Evolutionary conservation across 2,888 invertebrate genomes (phyloP), one percentile per base, ranked within the genome.

Genomic region (Gnatocerus cornutus): DNA sequence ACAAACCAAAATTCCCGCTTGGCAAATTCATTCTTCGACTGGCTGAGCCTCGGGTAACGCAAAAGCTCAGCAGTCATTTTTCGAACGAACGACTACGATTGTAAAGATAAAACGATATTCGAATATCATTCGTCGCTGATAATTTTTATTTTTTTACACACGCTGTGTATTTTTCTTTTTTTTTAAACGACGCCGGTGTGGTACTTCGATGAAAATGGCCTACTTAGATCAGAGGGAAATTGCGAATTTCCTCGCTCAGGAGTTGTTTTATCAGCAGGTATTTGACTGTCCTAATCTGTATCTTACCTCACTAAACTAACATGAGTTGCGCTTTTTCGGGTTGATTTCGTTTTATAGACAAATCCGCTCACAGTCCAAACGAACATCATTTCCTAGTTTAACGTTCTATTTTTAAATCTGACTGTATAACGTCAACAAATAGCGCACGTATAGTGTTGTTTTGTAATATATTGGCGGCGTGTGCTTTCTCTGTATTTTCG

Each of bases 211-310:
- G 64, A 66, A 59, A 64, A 84, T 84, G 84, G 84, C 83, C 72
- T 84, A 83, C 73, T 91, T 93, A 89, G 93, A 94, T 88, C 92
- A 93, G 84, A 90, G 91, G 87, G 94, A 94, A 89, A 92, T 94
- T 84, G 93, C 93, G 80, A 93, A 91, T 87, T 92, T 93, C 86
- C 89, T 94, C 82, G 93, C 93, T 83, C 93, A 91, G 84, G 94
- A 94, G 89, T 91, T 93, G 88, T 92, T 92, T 87, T 93, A 93
- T 86, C 93, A 94, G 91, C 84, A 85, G 84, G 84, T 84, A 76
- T 68, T 70, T 64, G 43, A 55, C 45, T 68, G 41, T 63, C 33
- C n/a, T 13, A 14, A 33, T 10, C 43, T 21, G 4, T 21, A 21
- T 21, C 21, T 21, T 21, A 21, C 21, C 21, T 21, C 21, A 21